A percentile compares a stretch with the other conserved stretches of the same genome.
Conservation (phyloP, 2,797 vertebrate genomes). For the Hippoglossus hippoglossus region DNA sequence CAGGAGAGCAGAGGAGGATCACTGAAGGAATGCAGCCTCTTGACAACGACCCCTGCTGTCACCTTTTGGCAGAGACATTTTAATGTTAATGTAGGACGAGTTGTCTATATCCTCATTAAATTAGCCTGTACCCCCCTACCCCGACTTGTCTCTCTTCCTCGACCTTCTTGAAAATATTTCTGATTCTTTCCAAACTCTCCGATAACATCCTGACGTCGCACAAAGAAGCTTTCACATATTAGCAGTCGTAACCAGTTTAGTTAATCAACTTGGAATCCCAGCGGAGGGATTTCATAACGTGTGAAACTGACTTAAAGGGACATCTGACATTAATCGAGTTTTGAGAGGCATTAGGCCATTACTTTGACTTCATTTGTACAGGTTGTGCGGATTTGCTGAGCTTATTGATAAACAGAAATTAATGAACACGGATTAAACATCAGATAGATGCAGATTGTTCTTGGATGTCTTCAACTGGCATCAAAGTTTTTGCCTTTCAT, state of each 20-base stretch:
- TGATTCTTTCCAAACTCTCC: slow-evolving; percentile 24
- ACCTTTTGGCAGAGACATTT: slow-evolving; percentile 40
- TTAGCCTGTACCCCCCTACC: slow-evolving; percentile 8
- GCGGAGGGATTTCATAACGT: slow-evolving; percentile 32
- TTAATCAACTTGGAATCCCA: slow-evolving; percentile 51
- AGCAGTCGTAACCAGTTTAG: slow-evolving; percentile 50
- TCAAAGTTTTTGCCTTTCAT: slow-evolving; percentile 3
- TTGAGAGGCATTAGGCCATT: background rate
- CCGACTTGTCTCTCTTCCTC: background rate
- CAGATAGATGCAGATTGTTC: too few species aligned
- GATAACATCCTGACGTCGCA: slow-evolving; percentile 17
- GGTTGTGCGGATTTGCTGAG: background rate
- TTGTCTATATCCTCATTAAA: slow-evolving; percentile 57
- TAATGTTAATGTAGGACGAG: slow-evolving; percentile 31
- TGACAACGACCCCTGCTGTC: slow-evolving; percentile 50
- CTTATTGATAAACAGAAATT: slow-evolving; percentile 8
- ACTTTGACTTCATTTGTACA: background rate
- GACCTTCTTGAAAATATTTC: slow-evolving; percentile 42
- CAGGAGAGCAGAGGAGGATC: slow-evolving; percentile 39
- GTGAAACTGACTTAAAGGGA: slow-evolving; percentile 18
- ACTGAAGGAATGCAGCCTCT: slow-evolving; percentile 52
- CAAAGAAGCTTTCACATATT: slow-evolving; percentile 52
- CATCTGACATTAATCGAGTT: background rate
- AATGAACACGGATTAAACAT: background rate
- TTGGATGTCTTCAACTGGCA: too few species aligned